Percentiles rank a stretch among this genome's conserved stretches.
phyloP scores from a whole-genome alignment of 2,113 vertebrate species.

The Ophthalmotilapia sp. region DNA sequence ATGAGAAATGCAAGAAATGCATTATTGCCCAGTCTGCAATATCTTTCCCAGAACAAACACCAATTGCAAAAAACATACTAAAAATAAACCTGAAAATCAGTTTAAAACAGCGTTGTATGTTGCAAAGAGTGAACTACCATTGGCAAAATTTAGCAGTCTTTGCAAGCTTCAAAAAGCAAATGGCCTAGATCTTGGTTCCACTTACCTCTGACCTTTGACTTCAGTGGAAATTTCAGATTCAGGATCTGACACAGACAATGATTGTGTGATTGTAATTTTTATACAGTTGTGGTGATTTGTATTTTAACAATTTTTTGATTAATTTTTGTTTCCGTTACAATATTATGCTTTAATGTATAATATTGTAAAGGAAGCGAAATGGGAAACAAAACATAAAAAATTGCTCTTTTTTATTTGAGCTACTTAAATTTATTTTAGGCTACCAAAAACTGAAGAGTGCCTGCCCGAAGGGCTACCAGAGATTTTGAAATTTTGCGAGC shows the following conservation, averaged over 20 bases:
- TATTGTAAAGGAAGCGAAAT: background rate
- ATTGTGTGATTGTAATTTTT: background rate
- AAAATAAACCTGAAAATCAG: no score
- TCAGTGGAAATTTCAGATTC: background rate
- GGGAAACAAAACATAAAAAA: background rate
- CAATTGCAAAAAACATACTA: no score
- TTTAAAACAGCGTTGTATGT: no score
- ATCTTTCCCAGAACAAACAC: fast-evolving
- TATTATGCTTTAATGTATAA: fast-evolving
- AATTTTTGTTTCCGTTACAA: background rate
- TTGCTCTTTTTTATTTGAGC: background rate
- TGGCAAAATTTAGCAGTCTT: background rate
- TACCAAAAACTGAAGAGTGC: background rate
- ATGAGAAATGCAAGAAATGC: no score
- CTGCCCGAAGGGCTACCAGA: background rate
- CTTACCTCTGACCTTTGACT: background rate
- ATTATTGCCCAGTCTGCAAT: no score
- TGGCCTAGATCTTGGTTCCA: background rate
- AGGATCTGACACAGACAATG: background rate
- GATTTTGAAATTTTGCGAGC: background rate
- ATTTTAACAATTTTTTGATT: background rate
- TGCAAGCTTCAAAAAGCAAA: background rate
- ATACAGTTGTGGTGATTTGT: background rate
- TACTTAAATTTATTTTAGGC: background rate
- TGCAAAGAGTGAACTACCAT: no score